Base-by-base conservation (phyloP, 1,140 invertebrate species). In the Drosophila lacertosa region DNA sequence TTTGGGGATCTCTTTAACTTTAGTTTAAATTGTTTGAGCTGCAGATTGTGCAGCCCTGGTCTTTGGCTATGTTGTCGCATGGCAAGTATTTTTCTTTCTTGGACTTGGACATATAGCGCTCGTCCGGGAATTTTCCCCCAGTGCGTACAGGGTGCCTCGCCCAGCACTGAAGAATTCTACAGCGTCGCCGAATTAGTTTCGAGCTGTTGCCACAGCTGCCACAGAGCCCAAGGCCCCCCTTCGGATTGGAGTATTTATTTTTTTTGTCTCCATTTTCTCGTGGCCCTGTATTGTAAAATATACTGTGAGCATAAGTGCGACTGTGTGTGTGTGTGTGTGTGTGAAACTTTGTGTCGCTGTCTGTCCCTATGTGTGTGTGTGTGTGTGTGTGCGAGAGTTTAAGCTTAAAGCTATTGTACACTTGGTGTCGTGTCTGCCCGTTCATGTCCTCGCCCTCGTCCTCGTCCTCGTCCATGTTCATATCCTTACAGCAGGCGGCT, bases 361-460 rank as follows among this genome's bases (percentile, higher is more conserved):
- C 50, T 64, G 57, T 60, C 50, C n/a, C n/a, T 3, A 42, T 62
- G 63, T 29, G 48, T 72, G 55, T 82, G 68, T 71, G 74, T 69
- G 65, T 70, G 78, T 68, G 67, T 60, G 74, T 89, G 74, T 86
- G 77, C 77, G 77, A 89, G 80, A 89, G 80, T 89, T 89, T 89
- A 89, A 89, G 84, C 84, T 89, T 89, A 81, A 86, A 89, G 84
- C 84, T 89, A 89, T 89, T 89, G 86, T 89, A 86, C 79, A 89
- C 79, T 88, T 88, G 82, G 77, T 88, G 81, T 88, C 81, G 86
- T 88, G 63, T 73, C 81, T 68, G 63, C 58, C 42, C 60, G 64
- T 68, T 44, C 45, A 42, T 54, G 37, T 26, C 47, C 24, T 53
- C 29, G 42, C 16, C 11, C 10, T 20, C n/a, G 4, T 7, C 22